Conservation (phyloP, 1,140 invertebrate species). For the Trachelipus rathkii region DNA sequence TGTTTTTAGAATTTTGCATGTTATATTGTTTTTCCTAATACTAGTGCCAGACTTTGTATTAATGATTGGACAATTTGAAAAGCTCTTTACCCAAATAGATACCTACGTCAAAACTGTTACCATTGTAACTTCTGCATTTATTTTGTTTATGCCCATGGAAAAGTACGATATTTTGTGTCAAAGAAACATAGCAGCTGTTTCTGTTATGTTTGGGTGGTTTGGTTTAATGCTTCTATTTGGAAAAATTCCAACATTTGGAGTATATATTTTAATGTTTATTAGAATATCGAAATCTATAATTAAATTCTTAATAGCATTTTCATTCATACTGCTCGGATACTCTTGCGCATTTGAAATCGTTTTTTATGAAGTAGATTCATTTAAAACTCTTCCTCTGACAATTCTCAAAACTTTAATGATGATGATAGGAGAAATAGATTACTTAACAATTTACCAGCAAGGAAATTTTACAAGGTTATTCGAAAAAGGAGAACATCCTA, state of each 20-base stretch:
- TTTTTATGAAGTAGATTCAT: constrained; percentile 30
- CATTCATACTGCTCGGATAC: constrained; percentile 47
- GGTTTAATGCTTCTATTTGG: constrained; percentile 72
- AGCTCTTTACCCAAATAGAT: constrained; percentile 37
- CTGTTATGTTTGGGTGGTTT: constrained; percentile 67
- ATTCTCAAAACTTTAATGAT: constrained; percentile 43
- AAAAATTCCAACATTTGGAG: constrained; percentile 66
- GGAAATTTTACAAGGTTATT: constrained; percentile 14
- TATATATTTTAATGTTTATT: constrained; percentile 47
- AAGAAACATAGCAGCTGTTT: constrained; percentile 56
- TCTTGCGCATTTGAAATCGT: constrained; percentile 46
- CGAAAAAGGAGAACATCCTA: not conserved
- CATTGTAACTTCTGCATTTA: constrained; percentile 32
- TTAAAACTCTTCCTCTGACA: constrained; percentile 34
- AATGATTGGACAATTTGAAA: constrained; percentile 37
- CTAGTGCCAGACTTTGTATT: constrained; percentile 34
- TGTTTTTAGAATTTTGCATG: constrained; percentile 31
- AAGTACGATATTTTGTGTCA: constrained; percentile 10
- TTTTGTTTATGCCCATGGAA: constrained; percentile 24
- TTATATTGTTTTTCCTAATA: constrained; percentile 21
- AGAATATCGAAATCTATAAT: constrained; percentile 45
- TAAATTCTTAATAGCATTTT: constrained; percentile 46
- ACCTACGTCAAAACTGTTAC: constrained; percentile 34
- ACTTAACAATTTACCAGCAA: constrained; percentile 32
- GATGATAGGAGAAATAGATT: constrained; percentile 46